Conservation (phyloP, 2,113 vertebrate species). For the Parus major region DNA sequence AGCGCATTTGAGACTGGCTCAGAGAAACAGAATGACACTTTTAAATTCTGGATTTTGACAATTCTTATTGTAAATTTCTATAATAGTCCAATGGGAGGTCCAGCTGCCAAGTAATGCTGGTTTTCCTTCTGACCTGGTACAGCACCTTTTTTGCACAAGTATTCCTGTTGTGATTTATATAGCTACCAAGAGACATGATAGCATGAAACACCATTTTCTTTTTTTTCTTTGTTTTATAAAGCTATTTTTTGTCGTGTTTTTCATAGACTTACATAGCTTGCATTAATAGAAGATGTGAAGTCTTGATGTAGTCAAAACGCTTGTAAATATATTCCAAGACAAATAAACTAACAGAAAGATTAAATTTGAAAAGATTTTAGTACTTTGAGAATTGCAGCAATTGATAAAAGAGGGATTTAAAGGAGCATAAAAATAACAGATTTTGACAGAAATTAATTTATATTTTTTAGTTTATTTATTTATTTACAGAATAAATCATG, state of each 20-base stretch:
- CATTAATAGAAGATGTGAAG: neutral
- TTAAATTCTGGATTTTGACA: neutral
- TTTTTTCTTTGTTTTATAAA: neutral
- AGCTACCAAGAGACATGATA: neutral
- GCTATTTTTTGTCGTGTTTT: neutral
- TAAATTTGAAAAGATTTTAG: neutral
- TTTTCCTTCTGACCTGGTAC: neutral
- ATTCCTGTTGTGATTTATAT: neutral
- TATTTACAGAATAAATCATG: neutral
- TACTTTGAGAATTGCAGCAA: neutral
- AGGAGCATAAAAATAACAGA: neutral
- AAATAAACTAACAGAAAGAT: neutral
- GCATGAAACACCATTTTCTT: neutral
- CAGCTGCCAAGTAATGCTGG: neutral
- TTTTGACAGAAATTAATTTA: neutral
- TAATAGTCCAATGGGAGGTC: neutral
- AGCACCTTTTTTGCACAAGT: neutral
- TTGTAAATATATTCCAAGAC: neutral
- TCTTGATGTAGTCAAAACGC: neutral
- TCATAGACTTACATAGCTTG: neutral
- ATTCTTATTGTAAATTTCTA: neutral
- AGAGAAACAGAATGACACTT: neutral
- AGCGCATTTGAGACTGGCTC: neutral
- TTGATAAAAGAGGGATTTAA: neutral
- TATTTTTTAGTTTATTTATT: neutral